phyloP scores from a whole-genome alignment of 2,888 invertebrate species.

The Coenonympha arcania region DNA sequence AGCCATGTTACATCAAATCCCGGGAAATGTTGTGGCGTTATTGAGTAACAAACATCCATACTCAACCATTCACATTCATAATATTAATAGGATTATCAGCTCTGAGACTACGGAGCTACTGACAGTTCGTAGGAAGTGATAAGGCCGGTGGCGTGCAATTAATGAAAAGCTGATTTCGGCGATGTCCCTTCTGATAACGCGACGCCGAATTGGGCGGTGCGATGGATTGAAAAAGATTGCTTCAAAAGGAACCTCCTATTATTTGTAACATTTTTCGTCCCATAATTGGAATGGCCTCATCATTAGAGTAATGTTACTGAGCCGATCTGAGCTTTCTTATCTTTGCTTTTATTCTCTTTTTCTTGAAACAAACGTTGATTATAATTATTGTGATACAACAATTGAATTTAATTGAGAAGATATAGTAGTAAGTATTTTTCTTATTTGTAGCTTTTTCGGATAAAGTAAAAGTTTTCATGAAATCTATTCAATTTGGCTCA shows the following conservation, averaged over 20 bases:
- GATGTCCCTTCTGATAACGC: conserved; percentile 51
- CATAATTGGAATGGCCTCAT: conserved; percentile 36
- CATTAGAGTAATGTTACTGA: conserved; percentile 6
- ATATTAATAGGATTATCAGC: not conserved
- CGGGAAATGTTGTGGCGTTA: too few species aligned
- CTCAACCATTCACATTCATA: too few species aligned
- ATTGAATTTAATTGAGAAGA: not conserved
- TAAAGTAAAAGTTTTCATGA: too few species aligned
- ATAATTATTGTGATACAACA: not conserved
- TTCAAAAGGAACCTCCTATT: conserved; percentile 34
- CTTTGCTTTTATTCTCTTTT: not conserved
- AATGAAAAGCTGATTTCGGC: conserved; percentile 64
- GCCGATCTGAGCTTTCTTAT: not conserved
- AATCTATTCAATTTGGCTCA: too few species aligned
- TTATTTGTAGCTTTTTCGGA: too few species aligned
- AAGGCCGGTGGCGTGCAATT: conserved; percentile 55
- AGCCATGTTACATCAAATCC: too few species aligned
- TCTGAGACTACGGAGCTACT: conserved; percentile 12
- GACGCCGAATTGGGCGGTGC: conserved; percentile 31
- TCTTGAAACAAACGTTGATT: not conserved
- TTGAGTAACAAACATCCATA: too few species aligned
- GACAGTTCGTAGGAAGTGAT: conserved; percentile 40
- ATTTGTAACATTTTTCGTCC: conserved; percentile 37
- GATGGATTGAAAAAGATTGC: conserved; percentile 52
- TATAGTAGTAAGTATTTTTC: too few species aligned